Conservation (phyloP, 2,797 vertebrate species). For the Acestrorhynchus altus region DNA sequence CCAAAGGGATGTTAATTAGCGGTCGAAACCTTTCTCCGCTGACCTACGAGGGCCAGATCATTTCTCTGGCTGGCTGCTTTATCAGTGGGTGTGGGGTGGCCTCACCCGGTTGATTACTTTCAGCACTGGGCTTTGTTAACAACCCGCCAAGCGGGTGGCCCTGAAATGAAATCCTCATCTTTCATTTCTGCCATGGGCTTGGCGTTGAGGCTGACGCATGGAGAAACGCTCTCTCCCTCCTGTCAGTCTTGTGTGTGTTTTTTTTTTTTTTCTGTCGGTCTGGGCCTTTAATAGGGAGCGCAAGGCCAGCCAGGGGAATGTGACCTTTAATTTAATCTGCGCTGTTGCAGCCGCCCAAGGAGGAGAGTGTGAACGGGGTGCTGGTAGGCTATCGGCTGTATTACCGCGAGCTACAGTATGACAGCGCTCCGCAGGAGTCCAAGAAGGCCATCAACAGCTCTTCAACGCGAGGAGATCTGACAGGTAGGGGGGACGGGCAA, state of each 20-base stretch:
- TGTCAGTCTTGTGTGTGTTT: slow-evolving; percentile 25
- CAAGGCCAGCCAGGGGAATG: slow-evolving; percentile 34
- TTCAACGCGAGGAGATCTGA: slow-evolving; percentile 73
- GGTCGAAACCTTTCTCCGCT: slow-evolving; percentile 58
- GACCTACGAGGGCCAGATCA: slow-evolving; percentile 61
- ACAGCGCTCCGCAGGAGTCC: slow-evolving; percentile 65
- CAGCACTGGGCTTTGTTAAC: slow-evolving; percentile 57
- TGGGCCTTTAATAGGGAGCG: slow-evolving; percentile 50
- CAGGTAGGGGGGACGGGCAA: slow-evolving; percentile 69
- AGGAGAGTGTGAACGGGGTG: slow-evolving; percentile 86
- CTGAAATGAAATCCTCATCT: slow-evolving; percentile 60
- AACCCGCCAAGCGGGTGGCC: slow-evolving; percentile 48
- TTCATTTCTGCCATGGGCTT: slow-evolving; percentile 58
- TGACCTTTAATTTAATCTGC: slow-evolving; percentile 61
- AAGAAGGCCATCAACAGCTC: slow-evolving; percentile 72
- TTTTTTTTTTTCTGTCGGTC: not conserved
- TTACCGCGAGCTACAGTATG: slow-evolving; percentile 87
- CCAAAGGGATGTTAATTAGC: slow-evolving; percentile 65
- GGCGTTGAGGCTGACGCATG: slow-evolving; percentile 9
- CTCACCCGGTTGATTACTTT: slow-evolving; percentile 57
- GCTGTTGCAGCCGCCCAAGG: slow-evolving; percentile 82
- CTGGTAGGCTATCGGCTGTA: slow-evolving; percentile 92
- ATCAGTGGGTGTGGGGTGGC: slow-evolving; percentile 51
- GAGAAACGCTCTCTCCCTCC: slow-evolving; percentile 16
- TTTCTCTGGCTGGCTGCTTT: slow-evolving; percentile 56